These are phyloP conservation scores for Urocyon cinereoargenteus DNA, from an alignment of 2,797 vertebrate species.

Conservation along the genomic window DNA sequence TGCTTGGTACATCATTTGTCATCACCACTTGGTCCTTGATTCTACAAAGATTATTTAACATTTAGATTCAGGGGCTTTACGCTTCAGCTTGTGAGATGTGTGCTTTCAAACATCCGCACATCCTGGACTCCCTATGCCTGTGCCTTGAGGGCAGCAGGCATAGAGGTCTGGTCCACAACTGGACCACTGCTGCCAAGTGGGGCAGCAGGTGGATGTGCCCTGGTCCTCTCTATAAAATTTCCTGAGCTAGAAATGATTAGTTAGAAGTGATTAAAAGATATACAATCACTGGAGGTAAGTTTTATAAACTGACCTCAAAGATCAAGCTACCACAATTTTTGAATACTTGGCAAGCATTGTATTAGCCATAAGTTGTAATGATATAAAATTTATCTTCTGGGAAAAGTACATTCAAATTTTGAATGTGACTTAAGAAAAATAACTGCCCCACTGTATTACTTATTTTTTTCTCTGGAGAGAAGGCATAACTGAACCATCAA, in stretches of 20 bases:
- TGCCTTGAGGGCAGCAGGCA: not conserved
- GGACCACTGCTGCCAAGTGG: not conserved
- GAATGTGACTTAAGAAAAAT: slow-evolving; percentile 9
- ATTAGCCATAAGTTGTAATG: not conserved
- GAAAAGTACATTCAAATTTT: slow-evolving; percentile 6
- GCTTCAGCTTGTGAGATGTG: not conserved
- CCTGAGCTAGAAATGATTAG: not conserved
- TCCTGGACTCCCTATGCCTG: not conserved
- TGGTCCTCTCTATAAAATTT: slow-evolving; percentile 18
- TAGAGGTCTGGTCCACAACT: not conserved
- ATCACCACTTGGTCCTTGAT: not conserved
- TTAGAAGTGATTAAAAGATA: not conserved
- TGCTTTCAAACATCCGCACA: not conserved
- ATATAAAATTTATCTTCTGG: slow-evolving; percentile 18
- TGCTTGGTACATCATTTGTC: not conserved
- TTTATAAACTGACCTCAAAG: not conserved
- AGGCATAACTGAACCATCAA: not conserved
- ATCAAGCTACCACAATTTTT: slow-evolving; percentile 38
- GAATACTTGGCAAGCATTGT: slow-evolving; percentile 41
- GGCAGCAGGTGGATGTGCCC: not conserved
- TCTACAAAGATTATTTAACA: not conserved
- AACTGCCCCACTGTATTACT: not conserved
- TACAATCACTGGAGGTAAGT: not conserved
- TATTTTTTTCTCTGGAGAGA: not conserved
- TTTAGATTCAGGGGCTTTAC: not conserved